phyloP scores from a whole-genome alignment of 2,888 invertebrate species.

The Orthosia gracilis region DNA sequence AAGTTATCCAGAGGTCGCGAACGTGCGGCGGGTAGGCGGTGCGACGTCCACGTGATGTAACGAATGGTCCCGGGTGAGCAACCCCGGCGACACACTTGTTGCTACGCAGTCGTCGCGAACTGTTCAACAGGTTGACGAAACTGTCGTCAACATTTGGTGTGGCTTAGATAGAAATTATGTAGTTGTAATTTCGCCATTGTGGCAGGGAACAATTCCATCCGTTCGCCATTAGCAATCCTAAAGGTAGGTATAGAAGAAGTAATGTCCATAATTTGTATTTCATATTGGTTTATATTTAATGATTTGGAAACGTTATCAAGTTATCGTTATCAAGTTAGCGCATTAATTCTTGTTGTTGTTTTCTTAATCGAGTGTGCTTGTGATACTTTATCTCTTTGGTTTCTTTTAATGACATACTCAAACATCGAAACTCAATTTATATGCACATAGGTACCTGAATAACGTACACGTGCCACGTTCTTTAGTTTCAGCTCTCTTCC shows the following conservation, averaged over 20 bases:
- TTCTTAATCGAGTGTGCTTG: slow-evolving; percentile 28
- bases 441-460: not conserved
- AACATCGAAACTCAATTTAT: not conserved
- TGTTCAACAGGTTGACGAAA: slow-evolving; percentile 59
- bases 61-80: slow-evolving; percentile 39
- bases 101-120: slow-evolving; percentile 44
- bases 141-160: slow-evolving; percentile 30
- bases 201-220: not conserved
- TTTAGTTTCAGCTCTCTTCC: not conserved
- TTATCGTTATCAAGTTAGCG: slow-evolving; percentile 37
- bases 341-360: slow-evolving; percentile 33
- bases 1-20: slow-evolving; percentile 31
- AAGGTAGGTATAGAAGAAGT: not conserved
- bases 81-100: slow-evolving; percentile 61
- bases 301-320: slow-evolving; percentile 25
- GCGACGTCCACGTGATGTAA: slow-evolving; percentile 22
- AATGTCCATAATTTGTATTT: too few relatives aligned
- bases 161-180: slow-evolving; percentile 26
- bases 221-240: not conserved
- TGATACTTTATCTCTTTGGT: slow-evolving; percentile 33
- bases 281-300: not conserved
- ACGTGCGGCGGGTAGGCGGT: slow-evolving; percentile 18
- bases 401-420: not conserved
- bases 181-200: slow-evolving; percentile 6
- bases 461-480: not conserved